Conservation (phyloP, 2,888 invertebrate species). For the Sclerodermus sp. region DNA sequence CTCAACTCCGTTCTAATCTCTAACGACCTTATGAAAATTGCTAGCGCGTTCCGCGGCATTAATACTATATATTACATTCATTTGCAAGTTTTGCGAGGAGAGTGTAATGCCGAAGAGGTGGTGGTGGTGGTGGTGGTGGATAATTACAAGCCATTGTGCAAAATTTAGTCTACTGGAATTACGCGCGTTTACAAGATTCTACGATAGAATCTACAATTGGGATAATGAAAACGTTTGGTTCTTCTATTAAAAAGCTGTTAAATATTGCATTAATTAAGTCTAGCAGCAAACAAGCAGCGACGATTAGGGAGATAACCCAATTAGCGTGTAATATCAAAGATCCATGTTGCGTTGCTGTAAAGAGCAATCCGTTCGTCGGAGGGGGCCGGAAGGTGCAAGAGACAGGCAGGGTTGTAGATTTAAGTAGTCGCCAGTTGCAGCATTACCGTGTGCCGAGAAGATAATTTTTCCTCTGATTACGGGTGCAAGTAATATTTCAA, state of each 20-base stretch:
- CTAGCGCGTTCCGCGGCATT: no score
- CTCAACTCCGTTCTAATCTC: no score
- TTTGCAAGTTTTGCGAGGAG: no score
- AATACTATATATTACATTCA: no score
- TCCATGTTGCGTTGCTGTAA: slow-evolving; percentile 11
- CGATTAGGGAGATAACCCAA: slow-evolving; percentile 25
- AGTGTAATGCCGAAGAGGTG: no score
- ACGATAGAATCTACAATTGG: no score
- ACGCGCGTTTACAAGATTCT: no score
- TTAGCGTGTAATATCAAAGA: slow-evolving; percentile 21
- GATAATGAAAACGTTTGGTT: not conserved
- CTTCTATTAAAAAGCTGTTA: slow-evolving; percentile 13
- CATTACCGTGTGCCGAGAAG: slow-evolving; percentile 27
- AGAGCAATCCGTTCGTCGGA: slow-evolving; percentile 4
- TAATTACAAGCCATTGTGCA: no score
- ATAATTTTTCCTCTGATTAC: slow-evolving; percentile 43
- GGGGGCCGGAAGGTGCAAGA: not conserved
- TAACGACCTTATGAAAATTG: no score
- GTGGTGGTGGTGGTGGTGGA: no score
- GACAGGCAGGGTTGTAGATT: no score
- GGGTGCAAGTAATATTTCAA: slow-evolving; percentile 48
- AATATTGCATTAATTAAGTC: slow-evolving; percentile 25
- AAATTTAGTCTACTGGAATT: no score
- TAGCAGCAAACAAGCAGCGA: slow-evolving; percentile 15
- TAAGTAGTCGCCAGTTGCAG: slow-evolving; percentile 20